These are phyloP conservation scores for Cardinalis cardinalis DNA, from an alignment of 2,113 vertebrate genomes.

Conservation along the genomic window DNA sequence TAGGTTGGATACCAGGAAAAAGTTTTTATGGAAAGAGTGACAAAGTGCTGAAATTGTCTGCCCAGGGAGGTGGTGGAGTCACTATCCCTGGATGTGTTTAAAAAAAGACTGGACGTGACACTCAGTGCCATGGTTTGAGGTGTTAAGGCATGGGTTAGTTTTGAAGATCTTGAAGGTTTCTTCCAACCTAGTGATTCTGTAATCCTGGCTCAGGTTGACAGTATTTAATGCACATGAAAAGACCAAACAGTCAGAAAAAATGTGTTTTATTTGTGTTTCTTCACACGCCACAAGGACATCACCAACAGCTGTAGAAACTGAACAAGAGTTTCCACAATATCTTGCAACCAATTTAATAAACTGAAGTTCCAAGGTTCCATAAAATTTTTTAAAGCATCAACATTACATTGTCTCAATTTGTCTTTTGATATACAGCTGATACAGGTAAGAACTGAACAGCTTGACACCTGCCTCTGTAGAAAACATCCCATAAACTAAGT, in stretches of 20 bases:
- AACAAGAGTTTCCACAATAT: not conserved
- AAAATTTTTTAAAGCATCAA: not conserved
- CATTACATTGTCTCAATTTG: not conserved
- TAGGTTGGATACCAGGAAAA: not conserved
- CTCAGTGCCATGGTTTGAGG: accelerated
- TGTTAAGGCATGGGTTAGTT: not conserved
- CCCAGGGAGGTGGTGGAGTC: not conserved
- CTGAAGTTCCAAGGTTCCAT: not conserved
- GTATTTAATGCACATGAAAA: not conserved
- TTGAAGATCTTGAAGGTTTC: not conserved
- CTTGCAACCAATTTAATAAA: not conserved
- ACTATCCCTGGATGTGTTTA: not conserved
- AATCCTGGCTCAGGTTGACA: not conserved
- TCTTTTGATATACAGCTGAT: not conserved
- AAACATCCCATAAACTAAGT: not conserved
- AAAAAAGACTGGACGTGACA: not conserved
- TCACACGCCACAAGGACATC: not conserved
- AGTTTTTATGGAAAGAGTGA: not conserved
- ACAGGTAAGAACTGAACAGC: not conserved
- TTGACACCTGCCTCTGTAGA: not conserved
- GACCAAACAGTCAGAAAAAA: not conserved
- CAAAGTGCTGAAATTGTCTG: not conserved
- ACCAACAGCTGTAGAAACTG: not conserved
- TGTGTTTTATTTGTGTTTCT: not conserved
- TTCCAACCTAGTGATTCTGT: not conserved